Base-by-base conservation (phyloP, 2,888 invertebrate genomes). In the Serripes groenlandicus region DNA sequence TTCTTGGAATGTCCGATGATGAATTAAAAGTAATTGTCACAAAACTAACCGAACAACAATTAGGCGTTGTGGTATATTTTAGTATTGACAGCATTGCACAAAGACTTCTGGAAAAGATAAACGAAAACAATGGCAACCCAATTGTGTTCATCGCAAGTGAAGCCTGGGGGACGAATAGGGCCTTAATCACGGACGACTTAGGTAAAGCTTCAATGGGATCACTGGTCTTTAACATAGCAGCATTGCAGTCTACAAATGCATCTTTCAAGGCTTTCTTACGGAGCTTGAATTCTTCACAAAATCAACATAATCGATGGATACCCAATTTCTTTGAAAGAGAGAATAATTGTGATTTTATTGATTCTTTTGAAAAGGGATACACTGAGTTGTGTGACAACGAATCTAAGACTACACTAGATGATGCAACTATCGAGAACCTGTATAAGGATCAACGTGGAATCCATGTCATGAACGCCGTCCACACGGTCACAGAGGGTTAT, bases 111-210 rank as follows among this genome's bases (percentile, higher is more conserved):
- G 78, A 87, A 7, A 83, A 83, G 18, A 84, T 88, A 26, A 32
- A 75, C 28, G 58, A 69, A 23, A 28, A 35, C 7, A 23, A 70
- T 30, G 32, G 37, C 32, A 3, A 3, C 11, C 76, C 81, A 7
- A 79, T 89, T 23, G 81, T 88, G 30, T 92, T 92, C 37, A 80
- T 92, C n/a, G 90, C 90, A 23, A 91, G 92, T 71, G 92, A 92
- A 66, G 88, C 89, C 0, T 92, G 92, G 92, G 91, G 92, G n/a
- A 86, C 85, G 0, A 88, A 85, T 60, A 26, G 34, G 1, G 58
- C 80, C 3, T 66, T 91, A 18, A 52, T 91, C 9, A 49, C 70
- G 18, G 79, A 72, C 3, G 71, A 75, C 0, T 35, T 82, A 1
- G 90, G 87, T 0, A 75, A 83, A 26, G 80, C 64, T n/a, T 88